Percentiles rank a stretch among this genome's conserved stretches.
These are phyloP conservation scores for Sinocyclocheilus grahami DNA, from an alignment of 2,113 vertebrate species.

Conservation along the genomic window DNA sequence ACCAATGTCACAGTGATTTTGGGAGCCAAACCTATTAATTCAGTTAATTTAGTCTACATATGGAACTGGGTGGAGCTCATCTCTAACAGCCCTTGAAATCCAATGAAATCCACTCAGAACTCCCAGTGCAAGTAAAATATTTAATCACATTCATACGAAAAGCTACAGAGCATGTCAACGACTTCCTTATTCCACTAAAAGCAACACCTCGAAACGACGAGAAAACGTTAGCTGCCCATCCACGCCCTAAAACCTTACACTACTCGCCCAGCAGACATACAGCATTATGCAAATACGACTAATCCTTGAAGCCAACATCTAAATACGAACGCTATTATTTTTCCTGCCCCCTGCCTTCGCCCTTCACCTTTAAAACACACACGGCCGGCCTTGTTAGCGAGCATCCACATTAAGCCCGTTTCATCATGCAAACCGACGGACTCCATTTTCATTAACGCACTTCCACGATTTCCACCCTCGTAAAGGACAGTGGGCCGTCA, in stretches of 20 bases:
- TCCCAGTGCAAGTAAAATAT: conserved; percentile 31
- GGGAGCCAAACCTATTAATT: conserved; percentile 75
- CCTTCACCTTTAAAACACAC: conserved; percentile 32
- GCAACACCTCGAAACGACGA: neutral
- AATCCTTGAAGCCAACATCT: conserved; percentile 18
- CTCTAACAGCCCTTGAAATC: conserved; percentile 23
- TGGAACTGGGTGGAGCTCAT: conserved; percentile 2
- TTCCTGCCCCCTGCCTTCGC: conserved; percentile 2
- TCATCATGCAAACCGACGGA: conserved; percentile 61
- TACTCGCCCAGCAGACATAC: conserved; percentile 13
- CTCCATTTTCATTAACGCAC: conserved; percentile 63
- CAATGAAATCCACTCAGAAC: conserved; percentile 32
- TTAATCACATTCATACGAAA: conserved; percentile 40
- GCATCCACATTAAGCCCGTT: conserved; percentile 48
- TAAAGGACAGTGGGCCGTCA: conserved; percentile 54
- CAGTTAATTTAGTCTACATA: conserved; percentile 69
- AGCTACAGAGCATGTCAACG: conserved; percentile 22
- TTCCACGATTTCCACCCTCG: conserved; percentile 30
- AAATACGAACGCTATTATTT: conserved; percentile 38
- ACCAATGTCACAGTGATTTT: conserved; percentile 34
- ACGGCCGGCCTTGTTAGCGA: conserved; percentile 28
- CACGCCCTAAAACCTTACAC: conserved; percentile 3
- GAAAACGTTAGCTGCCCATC: neutral
- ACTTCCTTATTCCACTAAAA: conserved; percentile 5
- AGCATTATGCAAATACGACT: conserved; percentile 36